Evolutionary conservation across 2,888 invertebrate genomes (phyloP).

Genomic region (Heteromyza rotundicornis): DNA sequence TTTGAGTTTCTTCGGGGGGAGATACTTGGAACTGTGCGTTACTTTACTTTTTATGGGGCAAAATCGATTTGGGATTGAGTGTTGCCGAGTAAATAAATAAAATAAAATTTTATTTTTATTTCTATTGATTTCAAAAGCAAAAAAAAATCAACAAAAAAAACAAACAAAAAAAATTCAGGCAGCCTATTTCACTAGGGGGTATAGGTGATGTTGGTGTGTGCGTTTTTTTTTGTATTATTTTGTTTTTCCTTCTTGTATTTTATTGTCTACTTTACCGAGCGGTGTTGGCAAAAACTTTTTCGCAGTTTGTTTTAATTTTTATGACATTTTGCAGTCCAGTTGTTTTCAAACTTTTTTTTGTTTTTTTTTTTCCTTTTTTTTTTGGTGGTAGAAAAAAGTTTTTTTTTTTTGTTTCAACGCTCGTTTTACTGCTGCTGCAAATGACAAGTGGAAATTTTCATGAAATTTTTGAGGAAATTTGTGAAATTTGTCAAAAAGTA

Average conservation of each 20-base stretch:
- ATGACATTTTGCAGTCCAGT: not conserved
- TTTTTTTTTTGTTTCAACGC: not conserved
- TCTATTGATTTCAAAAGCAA: too few relatives aligned
- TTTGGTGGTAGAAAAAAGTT: not conserved
- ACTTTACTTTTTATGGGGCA: too few relatives aligned
- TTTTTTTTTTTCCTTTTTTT: not conserved
- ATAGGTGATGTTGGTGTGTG: not conserved
- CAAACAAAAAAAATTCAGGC: too few relatives aligned
- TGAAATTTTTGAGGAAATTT: too few relatives aligned
- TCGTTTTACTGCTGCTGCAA: not conserved
- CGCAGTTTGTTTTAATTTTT: not conserved
- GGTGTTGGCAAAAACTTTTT: not conserved
- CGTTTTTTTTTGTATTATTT: not conserved
- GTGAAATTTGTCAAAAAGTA: not conserved
- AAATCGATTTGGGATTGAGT: slow-evolving; percentile 17
- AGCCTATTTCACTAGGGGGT: too few relatives aligned
- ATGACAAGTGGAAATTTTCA: too few relatives aligned
- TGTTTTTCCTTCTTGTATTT: not conserved
- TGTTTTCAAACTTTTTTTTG: not conserved
- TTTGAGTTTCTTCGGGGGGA: not conserved
- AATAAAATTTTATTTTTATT: not conserved
- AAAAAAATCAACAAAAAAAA: too few relatives aligned
- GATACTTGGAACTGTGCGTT: too few relatives aligned
- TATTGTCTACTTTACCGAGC: not conserved
- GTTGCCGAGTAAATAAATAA: not conserved